Evolutionary conservation across 2,113 vertebrate species (phyloP).

Genomic region (Piprites chloris): DNA sequence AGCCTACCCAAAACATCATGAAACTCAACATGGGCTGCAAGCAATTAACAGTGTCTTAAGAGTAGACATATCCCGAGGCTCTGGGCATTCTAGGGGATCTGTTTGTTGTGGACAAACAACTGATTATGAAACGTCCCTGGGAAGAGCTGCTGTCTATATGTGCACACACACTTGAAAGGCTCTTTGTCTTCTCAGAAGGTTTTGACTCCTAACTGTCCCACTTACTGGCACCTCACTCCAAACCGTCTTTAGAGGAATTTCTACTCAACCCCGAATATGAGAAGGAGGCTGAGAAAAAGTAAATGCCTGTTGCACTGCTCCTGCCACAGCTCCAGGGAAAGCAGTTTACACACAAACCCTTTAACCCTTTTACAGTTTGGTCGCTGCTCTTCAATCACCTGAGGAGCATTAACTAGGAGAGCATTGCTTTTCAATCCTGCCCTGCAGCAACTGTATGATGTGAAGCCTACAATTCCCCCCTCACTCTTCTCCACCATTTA

Average conservation of each 20-base stretch:
- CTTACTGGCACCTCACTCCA: background rate
- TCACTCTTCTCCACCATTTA: background rate
- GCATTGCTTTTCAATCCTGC: background rate
- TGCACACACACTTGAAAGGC: accelerated
- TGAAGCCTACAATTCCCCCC: background rate
- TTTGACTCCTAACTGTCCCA: background rate
- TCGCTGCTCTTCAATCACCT: background rate
- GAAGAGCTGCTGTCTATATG: background rate
- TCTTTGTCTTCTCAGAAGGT: background rate
- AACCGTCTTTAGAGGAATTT: background rate
- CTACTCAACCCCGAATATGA: background rate
- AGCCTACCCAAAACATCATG: background rate
- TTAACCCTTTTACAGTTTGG: accelerated
- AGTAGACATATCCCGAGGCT: slow-evolving; percentile 1
- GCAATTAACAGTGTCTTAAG: background rate
- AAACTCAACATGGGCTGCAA: background rate
- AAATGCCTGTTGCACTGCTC: background rate
- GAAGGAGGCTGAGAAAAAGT: background rate
- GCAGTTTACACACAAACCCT: accelerated
- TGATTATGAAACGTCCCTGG: background rate
- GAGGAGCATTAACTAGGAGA: background rate
- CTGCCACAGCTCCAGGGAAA: background rate
- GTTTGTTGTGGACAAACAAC: background rate
- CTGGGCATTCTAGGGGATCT: background rate
- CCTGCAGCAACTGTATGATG: accelerated